phyloP scores from a whole-genome alignment of 2,797 vertebrate genomes.

The Poecile montanus region DNA sequence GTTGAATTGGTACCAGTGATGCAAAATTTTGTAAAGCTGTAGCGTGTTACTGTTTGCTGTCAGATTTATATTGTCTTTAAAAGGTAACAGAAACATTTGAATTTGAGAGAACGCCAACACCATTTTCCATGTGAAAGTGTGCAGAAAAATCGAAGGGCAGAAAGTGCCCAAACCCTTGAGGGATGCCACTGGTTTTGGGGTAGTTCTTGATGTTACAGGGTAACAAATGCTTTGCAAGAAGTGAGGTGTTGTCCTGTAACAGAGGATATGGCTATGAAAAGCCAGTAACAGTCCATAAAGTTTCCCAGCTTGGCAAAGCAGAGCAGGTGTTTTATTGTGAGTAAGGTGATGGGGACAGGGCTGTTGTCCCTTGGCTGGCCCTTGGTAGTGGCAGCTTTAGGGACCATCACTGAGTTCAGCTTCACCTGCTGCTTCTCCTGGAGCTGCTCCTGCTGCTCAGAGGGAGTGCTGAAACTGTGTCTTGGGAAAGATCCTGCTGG shows the following conservation, averaged over 20 bases:
- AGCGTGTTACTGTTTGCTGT: neutral
- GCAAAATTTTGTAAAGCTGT: neutral
- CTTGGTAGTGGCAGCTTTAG: neutral
- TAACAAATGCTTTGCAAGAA: neutral
- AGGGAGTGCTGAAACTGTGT: neutral
- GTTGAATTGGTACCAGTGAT: neutral
- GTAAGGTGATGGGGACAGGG: neutral
- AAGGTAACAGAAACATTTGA: neutral
- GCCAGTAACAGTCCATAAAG: neutral
- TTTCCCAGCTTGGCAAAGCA: neutral
- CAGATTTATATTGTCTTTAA: neutral
- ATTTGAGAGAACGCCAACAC: neutral
- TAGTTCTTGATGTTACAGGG: neutral
- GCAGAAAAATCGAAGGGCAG: neutral
- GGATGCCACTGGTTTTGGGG: neutral
- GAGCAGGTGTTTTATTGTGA: neutral
- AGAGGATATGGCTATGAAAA: neutral
- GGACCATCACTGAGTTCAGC: neutral
- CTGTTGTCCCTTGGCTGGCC: neutral
- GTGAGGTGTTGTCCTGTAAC: neutral
- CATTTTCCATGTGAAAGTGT: fast-evolving
- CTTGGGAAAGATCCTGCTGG: neutral
- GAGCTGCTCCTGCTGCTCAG: neutral
- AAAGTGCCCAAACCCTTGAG: neutral
- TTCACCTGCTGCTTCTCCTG: neutral